phyloP scores from a whole-genome alignment of 2,888 invertebrate species.

The Tipula helvola region DNA sequence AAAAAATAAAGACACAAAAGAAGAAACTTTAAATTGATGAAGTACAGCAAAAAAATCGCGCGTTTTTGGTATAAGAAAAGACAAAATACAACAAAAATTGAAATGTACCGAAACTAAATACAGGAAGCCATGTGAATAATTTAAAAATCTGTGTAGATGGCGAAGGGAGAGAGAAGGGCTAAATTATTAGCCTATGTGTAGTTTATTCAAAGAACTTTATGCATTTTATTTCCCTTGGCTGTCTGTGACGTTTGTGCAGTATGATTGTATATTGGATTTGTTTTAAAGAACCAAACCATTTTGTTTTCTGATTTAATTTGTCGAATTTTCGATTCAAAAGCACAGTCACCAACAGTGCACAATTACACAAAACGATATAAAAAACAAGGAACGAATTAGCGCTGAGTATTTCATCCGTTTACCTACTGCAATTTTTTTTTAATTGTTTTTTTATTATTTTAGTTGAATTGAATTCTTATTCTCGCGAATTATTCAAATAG shows the following conservation, averaged over 20 bases:
- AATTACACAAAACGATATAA: background rate
- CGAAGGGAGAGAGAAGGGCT: background rate
- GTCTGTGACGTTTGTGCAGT: background rate
- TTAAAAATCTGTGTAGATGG: conserved; percentile 1
- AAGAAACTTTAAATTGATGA: background rate
- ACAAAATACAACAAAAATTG: background rate
- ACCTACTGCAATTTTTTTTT: background rate
- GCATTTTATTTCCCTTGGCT: background rate
- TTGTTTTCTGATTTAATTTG: background rate
- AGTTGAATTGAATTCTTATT: background rate
- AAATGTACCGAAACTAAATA: conserved; percentile 11
- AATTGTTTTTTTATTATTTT: background rate
- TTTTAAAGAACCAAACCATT: background rate
- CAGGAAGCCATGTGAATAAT: conserved; percentile 10
- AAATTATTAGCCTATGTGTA: conserved; percentile 4
- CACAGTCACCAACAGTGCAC: background rate
- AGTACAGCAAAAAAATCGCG: background rate
- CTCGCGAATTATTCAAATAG: background rate
- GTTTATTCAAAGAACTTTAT: background rate
- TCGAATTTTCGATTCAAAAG: background rate
- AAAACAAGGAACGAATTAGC: background rate
- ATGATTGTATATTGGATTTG: background rate
- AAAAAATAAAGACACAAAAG: background rate
- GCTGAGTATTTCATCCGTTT: background rate
- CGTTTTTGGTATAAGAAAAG: background rate